Conservation (phyloP, 2,888 invertebrate species). For the Melieria omissa region DNA sequence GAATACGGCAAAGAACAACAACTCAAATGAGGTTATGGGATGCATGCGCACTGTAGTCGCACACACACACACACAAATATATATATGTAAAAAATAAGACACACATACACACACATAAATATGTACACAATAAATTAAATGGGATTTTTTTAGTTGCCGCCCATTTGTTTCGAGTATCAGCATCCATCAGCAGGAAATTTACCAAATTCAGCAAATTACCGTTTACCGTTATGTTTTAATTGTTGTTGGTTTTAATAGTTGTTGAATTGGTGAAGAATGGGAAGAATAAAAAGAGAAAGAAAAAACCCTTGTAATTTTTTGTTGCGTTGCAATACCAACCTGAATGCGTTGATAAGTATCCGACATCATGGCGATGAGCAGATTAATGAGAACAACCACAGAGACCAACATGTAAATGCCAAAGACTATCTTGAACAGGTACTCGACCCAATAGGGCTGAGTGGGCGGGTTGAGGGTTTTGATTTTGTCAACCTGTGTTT, state of each 20-base stretch:
- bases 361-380: conserved; percentile 99
- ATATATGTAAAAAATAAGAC: conserved; percentile 51
- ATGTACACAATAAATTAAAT: conserved; percentile 33
- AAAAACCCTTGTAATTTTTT: too few relatives aligned
- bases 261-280: neutral
- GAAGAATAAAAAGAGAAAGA: too few relatives aligned
- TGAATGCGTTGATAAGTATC: conserved; percentile 99
- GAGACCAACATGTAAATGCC: conserved; percentile 99
- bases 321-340: conserved; percentile 67
- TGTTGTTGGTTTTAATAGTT: neutral
- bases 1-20: conserved; percentile 98
- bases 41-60: conserved; percentile 83
- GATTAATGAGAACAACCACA: conserved; percentile 98
- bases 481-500: conserved; percentile 77
- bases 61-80: conserved; percentile 40
- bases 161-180: conserved; percentile 6
- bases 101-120: conserved; percentile 51
- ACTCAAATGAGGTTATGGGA: conserved; percentile 93
- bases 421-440: conserved; percentile 87
- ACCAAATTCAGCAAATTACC: neutral
- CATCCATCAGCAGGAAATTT: conserved; percentile 8
- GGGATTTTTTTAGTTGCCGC: neutral
- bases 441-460: conserved; percentile 86
- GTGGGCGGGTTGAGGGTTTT: conserved; percentile 68
- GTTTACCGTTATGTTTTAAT: conserved; percentile 4